phyloP scores from a whole-genome alignment of 2,888 invertebrate genomes.

The Drosophila lacicola region DNA sequence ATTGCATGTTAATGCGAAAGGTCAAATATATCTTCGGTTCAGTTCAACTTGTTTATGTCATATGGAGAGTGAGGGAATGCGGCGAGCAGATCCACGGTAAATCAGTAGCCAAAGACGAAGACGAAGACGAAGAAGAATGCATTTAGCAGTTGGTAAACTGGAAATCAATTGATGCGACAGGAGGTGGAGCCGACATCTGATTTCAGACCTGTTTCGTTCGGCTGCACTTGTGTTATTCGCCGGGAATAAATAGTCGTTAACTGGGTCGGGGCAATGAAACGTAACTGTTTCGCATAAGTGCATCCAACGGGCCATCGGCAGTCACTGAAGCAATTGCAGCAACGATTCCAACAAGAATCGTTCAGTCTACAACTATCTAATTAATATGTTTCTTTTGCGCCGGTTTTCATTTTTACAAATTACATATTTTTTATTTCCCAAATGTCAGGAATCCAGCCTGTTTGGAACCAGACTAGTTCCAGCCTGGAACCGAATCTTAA shows the following conservation, averaged over 20 bases:
- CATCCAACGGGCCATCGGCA: conserved; percentile 44
- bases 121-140: not conserved
- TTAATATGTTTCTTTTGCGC: not conserved
- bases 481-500: no score
- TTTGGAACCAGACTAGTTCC: no score
- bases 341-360: conserved; percentile 16
- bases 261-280: conserved; percentile 82
- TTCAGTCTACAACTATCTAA: not conserved
- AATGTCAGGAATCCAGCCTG: no score
- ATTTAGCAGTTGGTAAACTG: conserved; percentile 33
- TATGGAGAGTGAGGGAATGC: not conserved
- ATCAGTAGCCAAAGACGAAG: not conserved
- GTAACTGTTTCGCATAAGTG: conserved; percentile 79
- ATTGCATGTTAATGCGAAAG: conserved; percentile 26
- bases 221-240: conserved; percentile 35
- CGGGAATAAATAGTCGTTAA: conserved; percentile 69
- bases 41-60: not conserved
- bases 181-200: conserved; percentile 28
- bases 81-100: not conserved
- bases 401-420: not conserved
- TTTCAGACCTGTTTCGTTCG: conserved; percentile 53
- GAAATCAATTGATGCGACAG: conserved; percentile 46
- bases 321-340: conserved; percentile 20
- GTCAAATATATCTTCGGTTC: conserved; percentile 18
- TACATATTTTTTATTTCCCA: no score